Conservation (phyloP, 2,888 invertebrate genomes). For the Spicauda simplicius region DNA sequence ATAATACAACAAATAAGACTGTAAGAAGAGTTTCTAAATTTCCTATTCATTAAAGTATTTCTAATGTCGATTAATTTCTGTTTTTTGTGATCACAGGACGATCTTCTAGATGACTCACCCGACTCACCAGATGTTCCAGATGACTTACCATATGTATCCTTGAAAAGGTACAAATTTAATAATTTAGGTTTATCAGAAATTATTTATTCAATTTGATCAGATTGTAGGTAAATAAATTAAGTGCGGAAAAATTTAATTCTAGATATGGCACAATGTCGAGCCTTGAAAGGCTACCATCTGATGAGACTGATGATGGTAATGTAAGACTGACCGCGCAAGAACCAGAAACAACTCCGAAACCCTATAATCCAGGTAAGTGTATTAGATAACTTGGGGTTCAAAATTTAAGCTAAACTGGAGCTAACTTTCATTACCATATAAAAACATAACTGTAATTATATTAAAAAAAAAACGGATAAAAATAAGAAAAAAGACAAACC, state of each 20-base stretch:
- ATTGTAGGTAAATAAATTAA: conserved; percentile 12
- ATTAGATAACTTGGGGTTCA: neutral
- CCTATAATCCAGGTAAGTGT: conserved; percentile 60
- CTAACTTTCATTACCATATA: too few species aligned
- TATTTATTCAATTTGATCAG: neutral
- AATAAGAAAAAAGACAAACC: too few species aligned
- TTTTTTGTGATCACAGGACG: conserved; percentile 60
- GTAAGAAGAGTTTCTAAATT: conserved; percentile 55
- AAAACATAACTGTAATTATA: too few species aligned
- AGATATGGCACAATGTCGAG: conserved; percentile 90
- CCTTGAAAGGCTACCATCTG: conserved; percentile 88
- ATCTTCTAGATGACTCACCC: conserved; percentile 86
- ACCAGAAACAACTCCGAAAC: conserved; percentile 61
- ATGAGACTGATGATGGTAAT: conserved; percentile 85
- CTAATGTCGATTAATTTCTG: conserved; percentile 9
- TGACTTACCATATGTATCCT: conserved; percentile 89
- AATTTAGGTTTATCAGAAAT: conserved; percentile 1
- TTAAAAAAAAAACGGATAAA: too few species aligned
- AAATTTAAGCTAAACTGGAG: too few species aligned
- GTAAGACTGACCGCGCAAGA: conserved; percentile 73
- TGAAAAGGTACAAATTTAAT: conserved; percentile 80
- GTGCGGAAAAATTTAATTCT: conserved; percentile 44
- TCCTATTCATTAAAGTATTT: conserved; percentile 14
- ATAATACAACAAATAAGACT: conserved; percentile 74
- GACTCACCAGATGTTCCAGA: conserved; percentile 89